Base-by-base conservation (phyloP, 2,888 invertebrate species). In the Drosophila formosana region DNA sequence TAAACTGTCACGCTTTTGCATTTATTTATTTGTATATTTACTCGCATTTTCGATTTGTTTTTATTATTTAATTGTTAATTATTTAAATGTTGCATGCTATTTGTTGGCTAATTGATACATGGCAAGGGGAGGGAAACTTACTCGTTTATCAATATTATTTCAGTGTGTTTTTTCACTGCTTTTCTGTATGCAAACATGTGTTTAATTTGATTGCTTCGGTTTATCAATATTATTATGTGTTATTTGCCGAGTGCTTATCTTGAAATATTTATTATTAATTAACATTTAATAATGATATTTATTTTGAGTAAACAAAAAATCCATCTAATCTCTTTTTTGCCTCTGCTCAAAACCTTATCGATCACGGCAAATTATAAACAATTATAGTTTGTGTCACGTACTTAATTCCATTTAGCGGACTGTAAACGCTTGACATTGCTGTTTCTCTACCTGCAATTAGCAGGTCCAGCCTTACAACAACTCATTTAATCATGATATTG, bases 361-460 rank as follows among this genome's bases (percentile, higher is more conserved):
- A 64, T 68, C 74, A 51, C 25, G 58, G 47, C 61, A 68, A 74
- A 75, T 76, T 70, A 39, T 55, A 43, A 18, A 43, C 85, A 89
- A 89, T 86, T 86, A 86, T 72, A 68, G 74, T 89, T 80, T 86
- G 58, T 86, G 88, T 89, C 89, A 89, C 89, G 89, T 86, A 86
- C 80, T 88, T 88, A 85, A 85, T 82, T 80, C 75, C 85, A 85
- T 80, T 85, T 89, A 85, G 80, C 65, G 55, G 83, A 68, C 68
- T 80, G 52, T 84, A 83, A 83, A 83, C 87, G 88, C 61, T 86
- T 85, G 39, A 69, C 68, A 60, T 78, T 72, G 49, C 39, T 50
- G 11, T 51, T 51, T 41, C 13, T 41, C 18, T 63, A 75, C 63
- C 89, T 81, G 89, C 89, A 83, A 83, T 83, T 83, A 83, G 83